phyloP scores from a whole-genome alignment of 2,113 vertebrate species.

The Charadrius vociferus region DNA sequence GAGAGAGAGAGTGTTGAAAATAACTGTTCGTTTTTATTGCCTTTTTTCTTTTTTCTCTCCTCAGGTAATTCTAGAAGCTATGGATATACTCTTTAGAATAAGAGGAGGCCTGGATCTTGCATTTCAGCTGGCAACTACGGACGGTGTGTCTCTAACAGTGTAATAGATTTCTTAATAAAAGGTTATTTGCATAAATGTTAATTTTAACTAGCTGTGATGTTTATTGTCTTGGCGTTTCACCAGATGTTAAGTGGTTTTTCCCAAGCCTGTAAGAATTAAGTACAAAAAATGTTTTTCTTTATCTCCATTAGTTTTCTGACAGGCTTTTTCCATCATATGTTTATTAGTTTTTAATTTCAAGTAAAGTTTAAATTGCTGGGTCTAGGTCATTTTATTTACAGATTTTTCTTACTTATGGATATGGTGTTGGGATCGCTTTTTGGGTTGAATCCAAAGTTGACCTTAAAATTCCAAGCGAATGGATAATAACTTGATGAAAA shows the following conservation, averaged over 20 bases:
- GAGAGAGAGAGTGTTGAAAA: neutral
- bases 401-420: neutral
- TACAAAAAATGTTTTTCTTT: neutral
- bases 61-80: conserved; percentile 69
- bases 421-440: neutral
- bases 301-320: neutral
- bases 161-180: neutral
- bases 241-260: neutral
- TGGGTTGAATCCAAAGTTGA: neutral
- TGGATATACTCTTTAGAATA: conserved; percentile 80
- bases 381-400: neutral
- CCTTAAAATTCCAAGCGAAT: neutral
- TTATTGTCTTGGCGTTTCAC: neutral
- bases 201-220: neutral
- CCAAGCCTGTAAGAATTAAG: neutral
- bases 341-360: neutral
- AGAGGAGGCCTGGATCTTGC: conserved; percentile 83
- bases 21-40: neutral
- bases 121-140: conserved; percentile 77
- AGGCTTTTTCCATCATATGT: neutral
- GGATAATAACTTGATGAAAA: neutral
- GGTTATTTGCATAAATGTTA: neutral
- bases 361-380: neutral
- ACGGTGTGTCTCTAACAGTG: conserved; percentile 71
- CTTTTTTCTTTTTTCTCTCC: neutral